phyloP scores from a whole-genome alignment of 2,797 vertebrate genomes.

The Crocodylus rhombifer region DNA sequence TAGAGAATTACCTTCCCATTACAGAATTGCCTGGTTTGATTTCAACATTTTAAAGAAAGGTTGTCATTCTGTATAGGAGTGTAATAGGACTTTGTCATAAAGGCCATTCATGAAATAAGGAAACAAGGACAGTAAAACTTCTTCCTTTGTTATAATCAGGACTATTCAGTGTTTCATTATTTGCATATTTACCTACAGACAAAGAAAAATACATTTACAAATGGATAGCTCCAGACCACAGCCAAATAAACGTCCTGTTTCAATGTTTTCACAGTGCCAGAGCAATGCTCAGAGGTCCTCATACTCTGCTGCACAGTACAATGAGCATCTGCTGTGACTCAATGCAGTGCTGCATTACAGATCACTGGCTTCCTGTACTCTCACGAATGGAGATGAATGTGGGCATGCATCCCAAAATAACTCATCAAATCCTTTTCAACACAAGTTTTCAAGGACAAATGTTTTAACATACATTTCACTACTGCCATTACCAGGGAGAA shows the following conservation, averaged over 20 bases:
- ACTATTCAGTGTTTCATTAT: background rate
- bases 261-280: background rate
- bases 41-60: background rate
- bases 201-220: background rate
- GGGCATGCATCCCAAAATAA: background rate
- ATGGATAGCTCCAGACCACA: background rate
- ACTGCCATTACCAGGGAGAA: background rate
- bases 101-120: background rate
- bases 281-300: background rate
- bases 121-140: background rate
- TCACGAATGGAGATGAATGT: background rate
- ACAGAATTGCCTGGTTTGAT: background rate
- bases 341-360: background rate
- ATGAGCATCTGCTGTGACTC: rapidly evolving
- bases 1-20: background rate
- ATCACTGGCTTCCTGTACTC: background rate
- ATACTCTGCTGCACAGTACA: background rate
- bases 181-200: background rate
- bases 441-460: slow-evolving; percentile 8
- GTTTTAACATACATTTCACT: slow-evolving; percentile 5
- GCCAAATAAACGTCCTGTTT: background rate
- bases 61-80: background rate
- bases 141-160: background rate
- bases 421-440: background rate
- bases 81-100: background rate